Base-by-base conservation (phyloP, 2,888 invertebrate genomes). In the Taenaris catops region DNA sequence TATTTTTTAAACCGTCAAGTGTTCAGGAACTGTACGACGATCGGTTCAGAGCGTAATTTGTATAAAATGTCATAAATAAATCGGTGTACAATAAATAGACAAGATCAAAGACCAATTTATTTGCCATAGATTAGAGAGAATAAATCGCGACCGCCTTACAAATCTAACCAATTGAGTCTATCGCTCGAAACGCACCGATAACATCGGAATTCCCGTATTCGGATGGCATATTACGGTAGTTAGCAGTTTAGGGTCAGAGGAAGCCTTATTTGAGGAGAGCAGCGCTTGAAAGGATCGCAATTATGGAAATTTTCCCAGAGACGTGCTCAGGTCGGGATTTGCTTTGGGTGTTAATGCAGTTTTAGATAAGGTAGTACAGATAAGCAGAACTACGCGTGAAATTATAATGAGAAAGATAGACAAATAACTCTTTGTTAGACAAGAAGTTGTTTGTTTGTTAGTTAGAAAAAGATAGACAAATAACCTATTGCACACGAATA, bases 161-260 rank as follows among this genome's bases (percentile, higher is more conserved):
- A 26, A 29, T 25, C 20, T 8, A 34, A n/a, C n/a, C n/a, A n/a
- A 28, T 34, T 23, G 29, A 25, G 34, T 34, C 31, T 31, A 34
- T 39, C 39, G 24, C 6, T 25, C 21, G 26, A 19, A 34, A 34
- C 33, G 34, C 16, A 16, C 10, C 26, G 34, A 38, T 38, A 31
- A 23, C 20, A 46, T 48, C 46, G 32, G 39, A 26, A 32, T 39
- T 35, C 36, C 48, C 41, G 41, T 50, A 46, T 46, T 32, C 34
- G 41, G 33, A 31, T 25, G 26, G 38, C 53, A 55, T 57, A 59
- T 63, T 61, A 58, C 58, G 43, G 55, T 54, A 63, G 60, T 59
- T 58, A 58, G 57, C 51, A 48, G 55, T 57, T 51, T 47, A 58
- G 63, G 74, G 75, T 78, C 78, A 74, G 51, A 62, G 62, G 62